Conservation (phyloP, 2,113 vertebrate genomes). For the Noctilio leporinus region DNA sequence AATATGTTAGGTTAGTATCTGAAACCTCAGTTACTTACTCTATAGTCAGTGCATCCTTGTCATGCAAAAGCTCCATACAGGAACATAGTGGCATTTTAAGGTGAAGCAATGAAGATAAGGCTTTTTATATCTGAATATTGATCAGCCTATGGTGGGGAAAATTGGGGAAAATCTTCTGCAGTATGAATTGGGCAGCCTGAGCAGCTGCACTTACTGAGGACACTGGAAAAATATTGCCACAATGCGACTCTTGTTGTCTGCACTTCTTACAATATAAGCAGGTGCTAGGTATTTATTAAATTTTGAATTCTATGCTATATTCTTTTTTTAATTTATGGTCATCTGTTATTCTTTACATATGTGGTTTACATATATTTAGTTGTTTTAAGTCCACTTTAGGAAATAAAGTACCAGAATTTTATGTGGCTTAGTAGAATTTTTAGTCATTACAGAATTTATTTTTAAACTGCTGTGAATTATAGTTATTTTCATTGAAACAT, state of each 20-base stretch:
- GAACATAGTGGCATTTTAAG: background rate
- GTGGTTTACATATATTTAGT: background rate
- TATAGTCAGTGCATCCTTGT: background rate
- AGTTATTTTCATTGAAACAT: conserved; percentile 51
- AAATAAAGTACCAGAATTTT: background rate
- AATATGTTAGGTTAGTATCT: background rate
- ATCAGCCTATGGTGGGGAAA: background rate
- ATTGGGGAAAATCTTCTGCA: background rate
- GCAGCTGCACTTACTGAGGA: background rate
- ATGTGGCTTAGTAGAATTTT: conserved; percentile 25
- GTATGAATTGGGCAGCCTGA: background rate
- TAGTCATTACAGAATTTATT: conserved; percentile 25
- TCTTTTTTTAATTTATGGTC: background rate
- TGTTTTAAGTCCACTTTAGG: background rate
- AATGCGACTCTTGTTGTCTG: background rate
- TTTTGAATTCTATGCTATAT: background rate
- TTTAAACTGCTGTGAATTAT: conserved; percentile 43
- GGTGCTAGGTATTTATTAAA: background rate
- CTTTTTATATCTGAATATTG: background rate
- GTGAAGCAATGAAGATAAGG: no score
- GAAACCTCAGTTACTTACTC: background rate
- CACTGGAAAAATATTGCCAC: background rate
- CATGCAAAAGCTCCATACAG: background rate
- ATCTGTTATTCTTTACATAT: background rate
- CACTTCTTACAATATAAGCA: background rate